Conservation (phyloP, 1,140 invertebrate genomes). For the Pectinophora gossypiella region DNA sequence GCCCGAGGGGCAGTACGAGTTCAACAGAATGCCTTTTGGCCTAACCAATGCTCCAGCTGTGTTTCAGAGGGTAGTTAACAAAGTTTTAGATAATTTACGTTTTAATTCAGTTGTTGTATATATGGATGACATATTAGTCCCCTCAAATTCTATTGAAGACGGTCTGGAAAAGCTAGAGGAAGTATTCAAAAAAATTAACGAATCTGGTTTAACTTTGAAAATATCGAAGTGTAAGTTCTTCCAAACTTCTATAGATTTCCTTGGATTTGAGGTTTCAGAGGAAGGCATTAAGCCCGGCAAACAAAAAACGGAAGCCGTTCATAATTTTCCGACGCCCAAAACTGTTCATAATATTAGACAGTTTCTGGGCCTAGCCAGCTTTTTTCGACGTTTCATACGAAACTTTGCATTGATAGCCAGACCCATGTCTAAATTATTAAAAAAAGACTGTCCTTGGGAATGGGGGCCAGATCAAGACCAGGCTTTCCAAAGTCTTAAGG, state of each 20-base stretch:
- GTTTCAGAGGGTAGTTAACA: background rate
- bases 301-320: constrained; percentile 24
- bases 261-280: constrained; percentile 19
- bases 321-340: constrained; percentile 17
- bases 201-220: constrained; percentile 17
- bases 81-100: background rate
- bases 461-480: constrained; percentile 32
- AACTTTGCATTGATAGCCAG: constrained; percentile 26
- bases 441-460: constrained; percentile 25
- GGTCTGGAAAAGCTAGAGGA: constrained; percentile 20
- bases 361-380: constrained; percentile 34
- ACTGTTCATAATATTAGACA: constrained; percentile 29
- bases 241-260: constrained; percentile 16
- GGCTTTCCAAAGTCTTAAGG: constrained; percentile 26
- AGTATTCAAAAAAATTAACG: constrained; percentile 18
- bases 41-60: background rate
- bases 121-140: constrained; percentile 19
- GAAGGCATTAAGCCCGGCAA: constrained; percentile 21
- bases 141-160: background rate
- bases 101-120: constrained; percentile 22
- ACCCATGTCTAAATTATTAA: constrained; percentile 28
- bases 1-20: background rate
- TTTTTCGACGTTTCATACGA: constrained; percentile 29
- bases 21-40: background rate
- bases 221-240: constrained; percentile 7